phyloP scores from a whole-genome alignment of 92 coral and sea anemone species.

The Metridium senile region DNA sequence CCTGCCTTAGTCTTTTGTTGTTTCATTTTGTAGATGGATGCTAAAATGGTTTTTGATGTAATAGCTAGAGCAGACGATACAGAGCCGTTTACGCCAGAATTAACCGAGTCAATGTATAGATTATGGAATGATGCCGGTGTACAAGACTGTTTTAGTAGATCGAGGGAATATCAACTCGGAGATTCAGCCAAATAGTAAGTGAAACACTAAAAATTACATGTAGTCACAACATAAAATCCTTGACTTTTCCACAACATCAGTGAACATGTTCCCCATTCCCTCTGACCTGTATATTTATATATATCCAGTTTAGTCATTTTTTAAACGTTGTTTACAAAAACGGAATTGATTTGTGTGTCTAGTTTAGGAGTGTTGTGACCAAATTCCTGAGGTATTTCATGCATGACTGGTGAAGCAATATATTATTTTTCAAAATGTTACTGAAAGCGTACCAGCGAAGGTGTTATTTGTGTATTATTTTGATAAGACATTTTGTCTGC shows the following conservation, averaged over 20 bases:
- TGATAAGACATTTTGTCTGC: neutral
- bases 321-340: constrained; percentile 23
- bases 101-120: constrained; percentile 86
- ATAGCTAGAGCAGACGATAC: constrained; percentile 98
- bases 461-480: neutral
- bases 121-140: constrained; percentile 94
- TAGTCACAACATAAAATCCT: neutral
- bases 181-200: constrained; percentile 99
- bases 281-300: neutral
- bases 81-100: constrained; percentile 91
- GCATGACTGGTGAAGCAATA: constrained; percentile 7
- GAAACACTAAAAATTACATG: constrained; percentile 7
- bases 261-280: neutral
- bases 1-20: constrained; percentile 30
- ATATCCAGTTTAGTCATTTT: constrained; percentile 9
- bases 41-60: constrained; percentile 97
- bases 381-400: constrained; percentile 28
- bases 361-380: constrained; percentile 1
- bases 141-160: constrained; percentile 83
- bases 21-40: constrained; percentile 78
- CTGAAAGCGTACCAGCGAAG: constrained; percentile 8
- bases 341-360: constrained; percentile 19
- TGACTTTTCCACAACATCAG: neutral
- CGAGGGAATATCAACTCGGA: constrained; percentile 94
- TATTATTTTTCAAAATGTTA: neutral